These are phyloP conservation scores for Sylvietta virens DNA, from an alignment of 2,113 vertebrate genomes.

Conservation along the genomic window DNA sequence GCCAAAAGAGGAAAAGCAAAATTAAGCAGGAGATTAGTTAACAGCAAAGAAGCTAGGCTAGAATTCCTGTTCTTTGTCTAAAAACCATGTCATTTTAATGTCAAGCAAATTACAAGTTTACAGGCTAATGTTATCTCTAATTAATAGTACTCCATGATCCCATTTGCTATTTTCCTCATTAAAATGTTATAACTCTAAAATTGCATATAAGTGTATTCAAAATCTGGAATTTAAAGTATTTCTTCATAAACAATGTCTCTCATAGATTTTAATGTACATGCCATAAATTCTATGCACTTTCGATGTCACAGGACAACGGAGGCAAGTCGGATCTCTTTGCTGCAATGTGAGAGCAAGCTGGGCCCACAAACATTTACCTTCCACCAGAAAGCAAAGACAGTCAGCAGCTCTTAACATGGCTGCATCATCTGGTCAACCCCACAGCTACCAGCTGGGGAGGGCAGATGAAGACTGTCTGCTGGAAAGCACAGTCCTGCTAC, in stretches of 20 bases:
- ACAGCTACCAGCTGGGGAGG: not conserved
- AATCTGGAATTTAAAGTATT: not conserved
- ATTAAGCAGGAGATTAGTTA: not conserved
- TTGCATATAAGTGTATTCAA: not conserved
- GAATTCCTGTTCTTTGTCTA: not conserved
- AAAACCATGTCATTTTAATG: not conserved
- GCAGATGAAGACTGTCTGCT: not conserved
- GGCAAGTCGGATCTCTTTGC: not conserved
- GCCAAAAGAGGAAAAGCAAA: not conserved
- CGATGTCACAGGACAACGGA: not conserved
- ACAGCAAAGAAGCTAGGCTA: not conserved
- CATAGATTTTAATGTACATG: not conserved
- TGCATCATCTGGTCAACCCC: not conserved
- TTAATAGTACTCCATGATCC: not conserved
- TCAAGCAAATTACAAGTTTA: not conserved
- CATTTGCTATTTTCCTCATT: not conserved
- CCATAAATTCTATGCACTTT: not conserved
- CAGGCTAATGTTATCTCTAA: not conserved
- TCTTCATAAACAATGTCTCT: not conserved
- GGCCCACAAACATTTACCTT: not conserved
- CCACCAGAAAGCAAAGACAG: not conserved
- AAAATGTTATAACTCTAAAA: not conserved
- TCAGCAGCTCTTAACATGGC: not conserved
- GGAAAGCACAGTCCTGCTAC: not conserved
- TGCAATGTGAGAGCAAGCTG: not conserved